Conservation (phyloP, 2,888 invertebrate genomes). For the Tenthredo distinguenda region DNA sequence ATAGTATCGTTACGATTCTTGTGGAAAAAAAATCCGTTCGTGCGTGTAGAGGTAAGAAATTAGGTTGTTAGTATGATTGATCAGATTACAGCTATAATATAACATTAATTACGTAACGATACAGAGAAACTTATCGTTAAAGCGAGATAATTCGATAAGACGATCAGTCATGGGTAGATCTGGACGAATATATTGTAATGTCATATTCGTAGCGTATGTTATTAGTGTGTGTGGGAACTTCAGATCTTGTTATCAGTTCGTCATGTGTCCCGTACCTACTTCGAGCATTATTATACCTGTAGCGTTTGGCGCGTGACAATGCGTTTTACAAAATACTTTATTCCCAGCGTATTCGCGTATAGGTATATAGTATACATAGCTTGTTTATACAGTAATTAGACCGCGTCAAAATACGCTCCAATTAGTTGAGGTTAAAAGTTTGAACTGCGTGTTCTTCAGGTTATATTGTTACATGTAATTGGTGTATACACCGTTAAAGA, state of each 20-base stretch:
- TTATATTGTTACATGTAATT: slow-evolving; percentile 25
- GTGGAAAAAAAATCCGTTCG: not conserved
- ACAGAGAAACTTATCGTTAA: not conserved
- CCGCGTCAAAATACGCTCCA: slow-evolving; percentile 42
- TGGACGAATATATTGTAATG: not conserved
- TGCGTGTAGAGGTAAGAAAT: not conserved
- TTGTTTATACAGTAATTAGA: slow-evolving; percentile 22
- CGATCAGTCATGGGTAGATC: not conserved
- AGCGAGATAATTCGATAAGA: not conserved
- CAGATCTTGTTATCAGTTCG: slow-evolving; percentile 5
- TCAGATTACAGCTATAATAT: not conserved
- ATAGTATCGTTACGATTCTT: not conserved
- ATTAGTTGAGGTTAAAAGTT: slow-evolving; percentile 41
- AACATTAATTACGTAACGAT: not conserved
- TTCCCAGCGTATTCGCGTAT: not conserved
- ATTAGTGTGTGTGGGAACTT: not conserved
- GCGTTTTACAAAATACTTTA: slow-evolving; percentile 21
- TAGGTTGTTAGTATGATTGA: not conserved
- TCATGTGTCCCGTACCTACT: not conserved
- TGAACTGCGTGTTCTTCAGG: slow-evolving; percentile 35
- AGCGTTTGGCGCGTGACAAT: not conserved
- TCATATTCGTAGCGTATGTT: not conserved
- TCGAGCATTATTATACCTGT: not conserved
- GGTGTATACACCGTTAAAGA: slow-evolving; percentile 33
- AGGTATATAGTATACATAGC: not conserved